Evolutionary conservation across 92 coral and sea anemone species (phyloP).

Genomic region (Parazoanthus darwini): DNA sequence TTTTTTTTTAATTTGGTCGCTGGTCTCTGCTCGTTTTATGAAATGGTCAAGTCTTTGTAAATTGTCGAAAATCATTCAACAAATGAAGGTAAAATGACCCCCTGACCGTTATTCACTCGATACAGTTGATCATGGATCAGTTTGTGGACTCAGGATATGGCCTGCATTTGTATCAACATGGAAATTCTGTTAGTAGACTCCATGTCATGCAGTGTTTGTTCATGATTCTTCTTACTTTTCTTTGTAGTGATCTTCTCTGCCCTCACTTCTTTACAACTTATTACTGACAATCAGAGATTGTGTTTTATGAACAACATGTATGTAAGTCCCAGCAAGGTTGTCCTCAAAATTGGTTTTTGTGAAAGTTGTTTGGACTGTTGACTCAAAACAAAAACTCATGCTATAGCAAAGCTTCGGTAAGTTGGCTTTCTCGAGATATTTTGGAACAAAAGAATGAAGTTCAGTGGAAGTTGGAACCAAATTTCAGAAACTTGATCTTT

Average conservation of each 20-base stretch:
- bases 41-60: not conserved
- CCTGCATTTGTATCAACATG: not conserved
- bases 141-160: not conserved
- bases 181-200: conserved; percentile 1
- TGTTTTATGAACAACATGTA: too few species aligned
- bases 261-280: not conserved
- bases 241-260: not conserved
- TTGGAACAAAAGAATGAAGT: too few species aligned
- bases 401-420: too few species aligned
- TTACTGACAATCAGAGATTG: not conserved
- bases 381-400: too few species aligned
- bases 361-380: too few species aligned
- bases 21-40: not conserved
- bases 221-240: not conserved
- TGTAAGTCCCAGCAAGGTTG: too few species aligned
- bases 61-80: not conserved
- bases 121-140: not conserved
- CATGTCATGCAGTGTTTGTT: not conserved
- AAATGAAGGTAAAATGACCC: not conserved
- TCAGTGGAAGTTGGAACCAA: too few species aligned
- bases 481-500: too few species aligned
- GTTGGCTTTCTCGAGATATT: too few species aligned
- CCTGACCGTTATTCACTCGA: not conserved
- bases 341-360: too few species aligned
- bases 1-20: not conserved